These are phyloP conservation scores for Atethmia centrago DNA, from an alignment of 2,888 invertebrate species.

Conservation along the genomic window DNA sequence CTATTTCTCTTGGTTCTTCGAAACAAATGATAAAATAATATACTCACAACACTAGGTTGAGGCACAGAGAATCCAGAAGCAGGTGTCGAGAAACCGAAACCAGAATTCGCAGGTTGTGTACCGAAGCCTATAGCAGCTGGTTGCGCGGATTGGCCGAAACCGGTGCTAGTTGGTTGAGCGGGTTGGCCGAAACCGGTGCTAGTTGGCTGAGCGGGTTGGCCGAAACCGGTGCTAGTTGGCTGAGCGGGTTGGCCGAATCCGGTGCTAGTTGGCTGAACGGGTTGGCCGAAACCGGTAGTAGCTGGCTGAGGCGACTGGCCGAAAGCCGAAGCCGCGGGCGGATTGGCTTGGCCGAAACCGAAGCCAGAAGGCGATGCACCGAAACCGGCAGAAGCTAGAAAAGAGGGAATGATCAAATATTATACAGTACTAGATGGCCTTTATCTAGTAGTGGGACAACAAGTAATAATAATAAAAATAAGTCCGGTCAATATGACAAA, in stretches of 20 bases:
- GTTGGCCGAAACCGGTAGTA: constrained; percentile 67
- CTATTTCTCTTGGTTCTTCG: background rate
- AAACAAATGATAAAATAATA: background rate
- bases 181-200: constrained; percentile 68
- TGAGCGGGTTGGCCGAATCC: constrained; percentile 63
- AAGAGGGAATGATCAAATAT: background rate
- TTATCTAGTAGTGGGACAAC: background rate
- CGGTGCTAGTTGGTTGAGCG: constrained; percentile 11
- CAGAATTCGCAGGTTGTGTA: constrained; percentile 28
- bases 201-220: constrained; percentile 66
- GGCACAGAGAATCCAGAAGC: constrained; percentile 80
- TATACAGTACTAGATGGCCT: background rate
- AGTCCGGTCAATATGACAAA: background rate
- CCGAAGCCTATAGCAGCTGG: constrained; percentile 65
- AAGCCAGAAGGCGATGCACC: constrained; percentile 72
- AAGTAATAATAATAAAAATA: background rate
- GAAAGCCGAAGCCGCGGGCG: constrained; percentile 64
- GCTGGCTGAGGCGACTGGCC: constrained; percentile 53
- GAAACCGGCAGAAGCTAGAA: constrained; percentile 66
- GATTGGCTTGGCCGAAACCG: constrained; percentile 72
- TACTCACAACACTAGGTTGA: constrained; percentile 72
- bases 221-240: constrained; percentile 66
- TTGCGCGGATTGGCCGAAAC: constrained; percentile 42
- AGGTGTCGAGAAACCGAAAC: constrained; percentile 79
- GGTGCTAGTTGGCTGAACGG: constrained; percentile 27